Conservation (phyloP, 1,140 invertebrate genomes). For the Cardiocondyla obscurior region DNA sequence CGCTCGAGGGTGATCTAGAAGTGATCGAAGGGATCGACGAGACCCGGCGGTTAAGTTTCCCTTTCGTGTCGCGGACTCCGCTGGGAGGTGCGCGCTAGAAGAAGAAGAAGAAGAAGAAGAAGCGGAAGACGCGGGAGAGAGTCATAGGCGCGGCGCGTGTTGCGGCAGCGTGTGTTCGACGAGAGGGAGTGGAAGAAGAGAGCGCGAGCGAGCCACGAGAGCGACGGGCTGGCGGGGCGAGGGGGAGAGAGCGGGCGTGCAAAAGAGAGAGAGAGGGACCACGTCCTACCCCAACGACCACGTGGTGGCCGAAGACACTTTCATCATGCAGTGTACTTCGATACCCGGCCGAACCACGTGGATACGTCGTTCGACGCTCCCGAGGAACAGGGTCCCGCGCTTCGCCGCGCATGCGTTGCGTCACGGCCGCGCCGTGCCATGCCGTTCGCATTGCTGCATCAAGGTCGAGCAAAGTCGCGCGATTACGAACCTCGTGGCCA, state of each 20-base stretch:
- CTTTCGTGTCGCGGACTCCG: not conserved
- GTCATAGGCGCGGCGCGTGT: constrained; percentile 24
- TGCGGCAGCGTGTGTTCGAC: constrained; percentile 24
- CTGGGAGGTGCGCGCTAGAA: constrained; percentile 27
- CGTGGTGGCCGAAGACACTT: constrained; percentile 78
- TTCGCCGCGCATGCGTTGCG: constrained; percentile 76
- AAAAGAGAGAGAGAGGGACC: constrained; percentile 72
- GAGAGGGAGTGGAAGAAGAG: constrained; percentile 23
- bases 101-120: constrained; percentile 36
- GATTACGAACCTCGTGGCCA: constrained; percentile 66
- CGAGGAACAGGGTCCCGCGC: constrained; percentile 73
- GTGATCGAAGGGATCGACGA: not conserved
- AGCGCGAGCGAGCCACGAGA: constrained; percentile 40
- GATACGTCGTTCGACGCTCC: constrained; percentile 75
- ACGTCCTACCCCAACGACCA: constrained; percentile 81
- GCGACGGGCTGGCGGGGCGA: constrained; percentile 50
- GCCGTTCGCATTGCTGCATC: constrained; percentile 53
- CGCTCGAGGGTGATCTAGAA: not conserved
- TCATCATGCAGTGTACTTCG: constrained; percentile 73
- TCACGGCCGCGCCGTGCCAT: constrained; percentile 20
- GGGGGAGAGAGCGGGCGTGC: constrained; percentile 20
- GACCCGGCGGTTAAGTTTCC: not conserved
- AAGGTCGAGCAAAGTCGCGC: constrained; percentile 78
- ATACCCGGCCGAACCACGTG: constrained; percentile 75
- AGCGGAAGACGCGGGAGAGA: constrained; percentile 29